Conservation (phyloP, 2,797 vertebrate genomes). For the Scyliorhinus canicula region DNA sequence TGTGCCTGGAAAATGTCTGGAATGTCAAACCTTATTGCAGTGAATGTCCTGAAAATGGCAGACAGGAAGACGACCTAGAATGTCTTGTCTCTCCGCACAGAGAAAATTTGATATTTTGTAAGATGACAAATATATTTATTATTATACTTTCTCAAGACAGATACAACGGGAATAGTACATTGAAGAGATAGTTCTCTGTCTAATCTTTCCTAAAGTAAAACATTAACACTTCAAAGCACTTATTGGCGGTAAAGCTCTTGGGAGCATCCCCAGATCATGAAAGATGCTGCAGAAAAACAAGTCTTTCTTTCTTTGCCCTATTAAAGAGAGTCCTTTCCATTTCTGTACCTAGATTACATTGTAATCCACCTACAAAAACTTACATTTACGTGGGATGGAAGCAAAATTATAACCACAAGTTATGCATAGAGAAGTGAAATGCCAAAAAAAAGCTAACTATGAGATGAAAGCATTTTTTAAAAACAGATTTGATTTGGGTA, state of each 20-base stretch:
- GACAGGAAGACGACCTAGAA: not conserved
- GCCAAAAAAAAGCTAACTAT: not conserved
- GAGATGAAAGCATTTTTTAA: conserved; percentile 3
- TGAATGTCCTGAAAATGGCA: not conserved
- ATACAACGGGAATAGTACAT: not conserved
- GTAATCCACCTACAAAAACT: not conserved
- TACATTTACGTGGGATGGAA: not conserved
- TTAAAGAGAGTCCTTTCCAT: not conserved
- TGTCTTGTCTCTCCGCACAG: not conserved
- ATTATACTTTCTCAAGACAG: not conserved
- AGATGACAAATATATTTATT: not conserved
- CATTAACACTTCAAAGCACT: not conserved
- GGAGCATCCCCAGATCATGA: not conserved
- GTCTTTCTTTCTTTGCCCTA: not conserved
- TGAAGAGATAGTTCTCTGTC: not conserved
- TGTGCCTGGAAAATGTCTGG: not conserved
- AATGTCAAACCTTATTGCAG: not conserved
- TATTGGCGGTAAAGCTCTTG: not conserved
- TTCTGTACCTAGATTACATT: not conserved
- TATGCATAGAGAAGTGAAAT: not conserved
- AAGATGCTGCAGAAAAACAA: not conserved
- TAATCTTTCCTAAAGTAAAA: not conserved
- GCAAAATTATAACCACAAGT: not conserved
- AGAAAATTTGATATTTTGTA: not conserved
- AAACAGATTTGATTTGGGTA: not conserved